Evolutionary conservation across 2,113 vertebrate genomes (phyloP).

Genomic region (Tiliqua scincoides): DNA sequence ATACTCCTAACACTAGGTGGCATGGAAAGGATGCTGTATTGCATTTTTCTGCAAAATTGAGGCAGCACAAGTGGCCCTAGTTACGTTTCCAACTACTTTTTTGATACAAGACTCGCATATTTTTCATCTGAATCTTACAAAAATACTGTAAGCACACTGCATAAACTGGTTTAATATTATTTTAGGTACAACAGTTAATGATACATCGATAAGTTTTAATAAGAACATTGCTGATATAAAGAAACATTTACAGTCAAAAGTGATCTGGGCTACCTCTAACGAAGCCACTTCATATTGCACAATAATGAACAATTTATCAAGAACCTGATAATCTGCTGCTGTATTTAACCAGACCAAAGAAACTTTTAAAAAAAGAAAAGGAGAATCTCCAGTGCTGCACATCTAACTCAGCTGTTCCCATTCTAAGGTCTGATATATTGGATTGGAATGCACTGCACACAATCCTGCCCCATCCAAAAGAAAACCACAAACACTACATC

Average conservation of each 20-base stretch:
- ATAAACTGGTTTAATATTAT: not conserved
- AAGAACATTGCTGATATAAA: not conserved
- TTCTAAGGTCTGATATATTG: not conserved
- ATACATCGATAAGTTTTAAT: not conserved
- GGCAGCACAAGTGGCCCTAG: not conserved
- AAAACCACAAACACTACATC: not conserved
- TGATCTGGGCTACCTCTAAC: not conserved
- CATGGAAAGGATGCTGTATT: constrained; percentile 52
- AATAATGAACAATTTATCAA: not conserved
- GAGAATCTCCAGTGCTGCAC: not conserved
- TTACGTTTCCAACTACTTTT: not conserved
- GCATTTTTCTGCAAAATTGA: constrained; percentile 1
- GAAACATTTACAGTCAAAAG: not conserved
- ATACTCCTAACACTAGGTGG: constrained; percentile 69
- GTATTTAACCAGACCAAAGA: not conserved
- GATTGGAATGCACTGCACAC: not conserved
- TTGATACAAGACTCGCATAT: not conserved
- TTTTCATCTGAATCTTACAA: constrained; percentile 12
- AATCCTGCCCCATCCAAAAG: not conserved
- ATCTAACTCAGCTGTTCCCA: not conserved
- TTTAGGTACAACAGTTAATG: not conserved
- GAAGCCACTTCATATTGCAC: not conserved
- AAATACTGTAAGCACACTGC: not conserved
- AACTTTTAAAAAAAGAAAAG: not conserved
- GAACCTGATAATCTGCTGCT: not conserved